A percentile compares a stretch with the other conserved stretches of the same genome.
Conservation (phyloP, 2,797 vertebrate species). For the Falco novaeseelandiae region DNA sequence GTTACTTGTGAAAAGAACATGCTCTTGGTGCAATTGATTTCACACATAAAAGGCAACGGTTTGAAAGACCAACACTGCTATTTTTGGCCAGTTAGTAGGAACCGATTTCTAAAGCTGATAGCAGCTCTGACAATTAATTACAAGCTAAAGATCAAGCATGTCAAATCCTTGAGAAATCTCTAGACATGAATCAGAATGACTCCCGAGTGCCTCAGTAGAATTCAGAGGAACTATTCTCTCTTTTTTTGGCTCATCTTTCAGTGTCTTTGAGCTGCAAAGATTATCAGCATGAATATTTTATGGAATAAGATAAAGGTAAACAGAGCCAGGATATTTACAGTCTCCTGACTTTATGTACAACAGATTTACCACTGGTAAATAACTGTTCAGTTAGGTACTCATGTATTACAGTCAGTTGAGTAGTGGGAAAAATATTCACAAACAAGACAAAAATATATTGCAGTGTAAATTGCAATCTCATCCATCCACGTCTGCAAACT, state of each 20-base stretch:
- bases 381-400: background rate
- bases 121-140: constrained; percentile 59
- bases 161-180: constrained; percentile 51
- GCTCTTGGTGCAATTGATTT: constrained; percentile 40
- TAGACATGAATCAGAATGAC: background rate
- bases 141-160: constrained; percentile 46
- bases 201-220: background rate
- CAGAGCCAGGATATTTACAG: background rate
- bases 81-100: constrained; percentile 31
- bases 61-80: constrained; percentile 36
- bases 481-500: background rate
- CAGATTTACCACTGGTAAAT: background rate
- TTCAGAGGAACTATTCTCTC: background rate
- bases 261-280: background rate
- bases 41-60: constrained; percentile 35
- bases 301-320: background rate
- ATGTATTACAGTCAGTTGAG: background rate
- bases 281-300: background rate
- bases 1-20: constrained; percentile 31
- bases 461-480: background rate
- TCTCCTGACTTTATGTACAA: background rate
- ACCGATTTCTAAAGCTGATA: constrained; percentile 25
- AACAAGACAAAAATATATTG: background rate
- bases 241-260: background rate
- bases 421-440: background rate